These are phyloP conservation scores for Cardiocondyla obscurior DNA, from an alignment of 1,140 invertebrate species.

Conservation along the genomic window DNA sequence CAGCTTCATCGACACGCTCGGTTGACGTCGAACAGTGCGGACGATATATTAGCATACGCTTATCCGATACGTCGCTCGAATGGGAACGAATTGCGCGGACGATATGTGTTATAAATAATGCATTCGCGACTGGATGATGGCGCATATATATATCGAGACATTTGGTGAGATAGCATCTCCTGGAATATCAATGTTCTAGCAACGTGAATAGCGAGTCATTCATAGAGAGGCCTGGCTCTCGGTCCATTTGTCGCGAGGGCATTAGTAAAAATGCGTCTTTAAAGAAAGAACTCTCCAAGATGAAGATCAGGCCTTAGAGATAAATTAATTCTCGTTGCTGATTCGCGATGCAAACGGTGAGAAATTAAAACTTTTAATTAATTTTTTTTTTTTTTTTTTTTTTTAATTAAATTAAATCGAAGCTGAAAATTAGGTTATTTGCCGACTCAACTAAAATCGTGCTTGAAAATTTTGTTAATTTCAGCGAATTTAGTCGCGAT, in stretches of 20 bases:
- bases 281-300: not conserved
- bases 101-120: conserved; percentile 56
- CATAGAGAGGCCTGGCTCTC: conserved; percentile 23
- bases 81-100: conserved; percentile 41
- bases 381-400: too few species aligned
- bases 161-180: conserved; percentile 28
- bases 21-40: conserved; percentile 28
- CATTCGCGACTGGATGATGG: conserved; percentile 34
- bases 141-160: conserved; percentile 15
- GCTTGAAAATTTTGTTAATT: not conserved
- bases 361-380: not conserved
- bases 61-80: conserved; percentile 48
- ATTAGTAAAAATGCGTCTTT: conserved; percentile 33
- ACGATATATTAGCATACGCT: conserved; percentile 52
- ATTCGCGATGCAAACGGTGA: not conserved
- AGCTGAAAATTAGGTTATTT: not conserved
- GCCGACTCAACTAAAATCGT: not conserved
- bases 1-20: conserved; percentile 46
- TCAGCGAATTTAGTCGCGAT: not conserved
- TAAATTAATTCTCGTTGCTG: not conserved
- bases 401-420: not conserved
- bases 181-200: conserved; percentile 55
- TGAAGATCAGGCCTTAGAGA: not conserved
- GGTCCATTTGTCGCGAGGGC: conserved; percentile 29
- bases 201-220: conserved; percentile 48